Evolutionary conservation across 2,113 vertebrate species (phyloP).

Genomic region (Polypterus senegalus): DNA sequence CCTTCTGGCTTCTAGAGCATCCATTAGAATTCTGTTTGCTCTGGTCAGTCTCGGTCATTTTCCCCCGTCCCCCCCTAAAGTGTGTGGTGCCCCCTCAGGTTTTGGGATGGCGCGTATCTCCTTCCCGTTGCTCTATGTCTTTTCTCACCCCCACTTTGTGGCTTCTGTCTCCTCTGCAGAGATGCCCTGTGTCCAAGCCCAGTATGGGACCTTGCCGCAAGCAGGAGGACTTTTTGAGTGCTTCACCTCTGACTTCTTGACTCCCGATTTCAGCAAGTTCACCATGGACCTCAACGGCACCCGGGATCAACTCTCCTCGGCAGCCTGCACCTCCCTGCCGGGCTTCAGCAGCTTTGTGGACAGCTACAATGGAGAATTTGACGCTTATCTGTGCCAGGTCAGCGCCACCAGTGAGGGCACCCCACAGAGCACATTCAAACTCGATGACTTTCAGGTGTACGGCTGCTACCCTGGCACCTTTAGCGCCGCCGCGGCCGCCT

Average conservation of each 20-base stretch:
- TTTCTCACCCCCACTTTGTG: conserved; percentile 14
- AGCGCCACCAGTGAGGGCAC: conserved; percentile 25
- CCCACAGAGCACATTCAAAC: conserved; percentile 52
- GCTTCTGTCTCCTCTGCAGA: conserved; percentile 37
- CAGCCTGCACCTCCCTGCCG: conserved; percentile 55
- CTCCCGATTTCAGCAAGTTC: conserved; percentile 60
- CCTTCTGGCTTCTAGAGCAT: no score
- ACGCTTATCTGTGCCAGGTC: conserved; percentile 75
- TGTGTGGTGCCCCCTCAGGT: no score
- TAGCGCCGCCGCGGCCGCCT: conserved; percentile 32
- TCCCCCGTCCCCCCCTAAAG: no score
- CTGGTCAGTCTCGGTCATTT: no score
- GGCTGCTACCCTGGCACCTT: conserved; percentile 78
- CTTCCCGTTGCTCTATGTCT: neutral
- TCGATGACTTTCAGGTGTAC: conserved; percentile 82
- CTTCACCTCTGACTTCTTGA: conserved; percentile 59
- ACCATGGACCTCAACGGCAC: conserved; percentile 61
- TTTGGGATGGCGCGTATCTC: no score
- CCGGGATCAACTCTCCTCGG: conserved; percentile 31
- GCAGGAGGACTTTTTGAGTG: conserved; percentile 54
- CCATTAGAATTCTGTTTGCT: no score
- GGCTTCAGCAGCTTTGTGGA: conserved; percentile 79
- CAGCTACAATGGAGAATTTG: conserved; percentile 60
- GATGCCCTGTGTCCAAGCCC: conserved; percentile 90
- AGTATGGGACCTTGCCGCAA: conserved; percentile 56